Percentiles rank a stretch among this genome's conserved stretches.
phyloP scores from a whole-genome alignment of 2,797 vertebrate species.

The Micromesistius poutassou region DNA sequence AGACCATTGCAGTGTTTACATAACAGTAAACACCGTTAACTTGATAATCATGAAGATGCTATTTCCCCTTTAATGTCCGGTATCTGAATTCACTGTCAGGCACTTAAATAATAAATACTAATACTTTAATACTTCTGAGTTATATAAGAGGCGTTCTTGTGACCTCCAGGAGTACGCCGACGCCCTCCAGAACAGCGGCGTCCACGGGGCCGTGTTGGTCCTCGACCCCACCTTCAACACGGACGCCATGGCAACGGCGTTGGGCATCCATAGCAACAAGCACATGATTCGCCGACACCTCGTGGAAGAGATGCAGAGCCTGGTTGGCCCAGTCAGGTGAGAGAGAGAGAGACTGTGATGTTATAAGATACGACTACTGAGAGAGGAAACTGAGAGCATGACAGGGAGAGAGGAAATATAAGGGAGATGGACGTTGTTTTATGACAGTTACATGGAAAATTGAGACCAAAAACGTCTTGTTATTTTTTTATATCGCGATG shows the following conservation, averaged over 20 bases:
- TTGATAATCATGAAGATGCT: too few relatives aligned
- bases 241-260: conserved; percentile 80
- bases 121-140: neutral
- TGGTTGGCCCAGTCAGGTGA: conserved; percentile 77
- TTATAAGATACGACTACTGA: neutral
- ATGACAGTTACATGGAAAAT: neutral
- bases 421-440: neutral
- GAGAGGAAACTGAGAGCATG: neutral
- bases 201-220: conserved; percentile 84
- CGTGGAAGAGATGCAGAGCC: conserved; percentile 78
- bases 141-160: neutral
- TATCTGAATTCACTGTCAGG: neutral
- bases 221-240: conserved; percentile 84
- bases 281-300: conserved; percentile 85
- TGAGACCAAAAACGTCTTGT: neutral
- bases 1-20: too few relatives aligned
- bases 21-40: too few relatives aligned
- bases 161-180: conserved; percentile 80
- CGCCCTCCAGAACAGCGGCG: conserved; percentile 77
- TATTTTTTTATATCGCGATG: neutral
- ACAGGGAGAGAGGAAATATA: neutral
- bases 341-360: neutral
- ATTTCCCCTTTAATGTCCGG: too few relatives aligned
- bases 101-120: too few relatives aligned
- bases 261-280: conserved; percentile 81